phyloP scores from a whole-genome alignment of 92 coral and sea anemone genomes.

The Palythoa grandis region DNA sequence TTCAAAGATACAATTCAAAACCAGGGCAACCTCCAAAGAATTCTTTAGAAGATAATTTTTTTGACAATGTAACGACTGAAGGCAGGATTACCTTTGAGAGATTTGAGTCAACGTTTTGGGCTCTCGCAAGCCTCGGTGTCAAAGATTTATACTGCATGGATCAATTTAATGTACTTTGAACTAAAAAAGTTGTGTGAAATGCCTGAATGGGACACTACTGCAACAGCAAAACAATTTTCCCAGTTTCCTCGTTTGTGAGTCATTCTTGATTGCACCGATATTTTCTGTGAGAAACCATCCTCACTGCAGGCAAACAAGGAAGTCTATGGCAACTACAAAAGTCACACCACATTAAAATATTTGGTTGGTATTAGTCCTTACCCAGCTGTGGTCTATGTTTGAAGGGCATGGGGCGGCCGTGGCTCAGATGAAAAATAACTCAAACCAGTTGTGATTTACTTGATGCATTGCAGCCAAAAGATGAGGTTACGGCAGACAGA shows the following conservation, averaged over 20 bases:
- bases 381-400: slow-evolving; percentile 49
- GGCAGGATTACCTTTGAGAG: slow-evolving; percentile 48
- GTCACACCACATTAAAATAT: slow-evolving; percentile 54
- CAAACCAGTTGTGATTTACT: no score
- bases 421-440: slow-evolving; percentile 28
- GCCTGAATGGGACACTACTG: slow-evolving; percentile 30
- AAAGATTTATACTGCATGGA: slow-evolving; percentile 53
- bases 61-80: slow-evolving; percentile 47
- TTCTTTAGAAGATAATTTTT: slow-evolving; percentile 52
- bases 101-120: slow-evolving; percentile 48
- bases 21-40: slow-evolving; percentile 55
- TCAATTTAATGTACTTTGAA: slow-evolving; percentile 54
- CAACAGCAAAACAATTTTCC: slow-evolving; percentile 55
- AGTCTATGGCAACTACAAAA: slow-evolving; percentile 52
- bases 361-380: slow-evolving; percentile 47
- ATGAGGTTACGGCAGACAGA: neutral
- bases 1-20: slow-evolving; percentile 47
- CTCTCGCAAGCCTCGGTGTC: slow-evolving; percentile 45
- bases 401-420: slow-evolving; percentile 46
- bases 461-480: slow-evolving; percentile 21
- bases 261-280: slow-evolving; percentile 58
- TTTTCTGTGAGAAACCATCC: slow-evolving; percentile 49
- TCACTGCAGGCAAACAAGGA: slow-evolving; percentile 50
- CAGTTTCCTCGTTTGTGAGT: slow-evolving; percentile 53
- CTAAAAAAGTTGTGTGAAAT: slow-evolving; percentile 45